Evolutionary conservation across 2,113 vertebrate genomes (phyloP).

Genomic region (Rhinopithecus roxellana): DNA sequence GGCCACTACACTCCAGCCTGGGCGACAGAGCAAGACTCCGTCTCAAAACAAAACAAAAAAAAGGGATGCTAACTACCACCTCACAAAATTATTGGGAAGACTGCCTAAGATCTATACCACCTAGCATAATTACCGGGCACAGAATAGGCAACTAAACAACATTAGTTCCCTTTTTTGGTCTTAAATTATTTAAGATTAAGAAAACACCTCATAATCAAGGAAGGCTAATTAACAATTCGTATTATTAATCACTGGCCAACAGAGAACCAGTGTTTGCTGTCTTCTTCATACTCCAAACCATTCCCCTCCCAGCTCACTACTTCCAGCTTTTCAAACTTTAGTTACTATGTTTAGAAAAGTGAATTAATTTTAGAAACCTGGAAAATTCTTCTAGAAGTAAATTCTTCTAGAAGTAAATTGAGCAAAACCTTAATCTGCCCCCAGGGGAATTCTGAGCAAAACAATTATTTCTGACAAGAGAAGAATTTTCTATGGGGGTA

Average conservation of each 20-base stretch:
- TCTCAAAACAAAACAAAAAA: neutral
- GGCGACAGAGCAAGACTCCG: too few relatives aligned
- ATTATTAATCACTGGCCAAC: neutral
- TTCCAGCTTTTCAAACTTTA: conserved; percentile 65
- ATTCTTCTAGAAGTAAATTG: conserved; percentile 74
- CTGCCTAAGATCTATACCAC: neutral
- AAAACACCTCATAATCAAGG: conserved; percentile 1
- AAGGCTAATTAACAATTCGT: neutral
- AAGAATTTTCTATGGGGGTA: conserved; percentile 68
- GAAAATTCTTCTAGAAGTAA: conserved; percentile 78
- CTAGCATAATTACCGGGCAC: neutral
- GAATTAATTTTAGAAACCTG: conserved; percentile 79
- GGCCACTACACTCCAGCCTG: too few relatives aligned
- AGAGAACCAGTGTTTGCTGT: conserved; percentile 4
- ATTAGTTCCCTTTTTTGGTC: conserved; percentile 16
- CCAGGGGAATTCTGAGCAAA: conserved; percentile 76
- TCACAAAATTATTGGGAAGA: neutral
- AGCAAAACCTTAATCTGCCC: conserved; percentile 79
- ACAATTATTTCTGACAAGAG: conserved; percentile 73
- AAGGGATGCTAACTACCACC: neutral
- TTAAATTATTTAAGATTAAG: conserved; percentile 28
- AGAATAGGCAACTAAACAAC: neutral
- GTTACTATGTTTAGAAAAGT: conserved; percentile 76
- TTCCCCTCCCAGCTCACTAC: conserved; percentile 5
- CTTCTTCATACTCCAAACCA: conserved; percentile 23